phyloP scores from a whole-genome alignment of 2,797 vertebrate species.

The Cuculus canorus region DNA sequence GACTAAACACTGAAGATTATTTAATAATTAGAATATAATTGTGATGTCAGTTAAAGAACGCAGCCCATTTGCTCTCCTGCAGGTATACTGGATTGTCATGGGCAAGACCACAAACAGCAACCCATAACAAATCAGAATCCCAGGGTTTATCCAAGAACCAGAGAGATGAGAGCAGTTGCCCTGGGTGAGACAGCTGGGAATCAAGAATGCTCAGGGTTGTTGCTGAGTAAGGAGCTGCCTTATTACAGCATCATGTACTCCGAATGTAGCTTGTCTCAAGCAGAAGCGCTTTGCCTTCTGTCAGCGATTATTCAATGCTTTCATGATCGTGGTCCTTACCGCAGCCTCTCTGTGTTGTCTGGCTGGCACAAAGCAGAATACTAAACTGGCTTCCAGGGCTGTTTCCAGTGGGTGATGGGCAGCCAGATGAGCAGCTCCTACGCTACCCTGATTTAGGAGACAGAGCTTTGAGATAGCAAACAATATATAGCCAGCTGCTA shows the following conservation, averaged over 20 bases:
- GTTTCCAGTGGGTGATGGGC: not conserved
- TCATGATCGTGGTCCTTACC: accelerated
- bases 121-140: accelerated
- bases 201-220: not conserved
- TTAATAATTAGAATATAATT: not conserved
- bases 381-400: not conserved
- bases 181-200: not conserved
- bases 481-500: not conserved
- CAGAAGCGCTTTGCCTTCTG: not conserved
- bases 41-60: not conserved
- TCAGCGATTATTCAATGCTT: not conserved
- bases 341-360: not conserved
- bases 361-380: not conserved
- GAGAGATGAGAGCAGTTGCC: not conserved
- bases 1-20: not conserved
- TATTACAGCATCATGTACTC: accelerated
- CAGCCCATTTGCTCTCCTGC: not conserved
- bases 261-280: not conserved
- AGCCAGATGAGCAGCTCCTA: not conserved
- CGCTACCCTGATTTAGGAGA: not conserved
- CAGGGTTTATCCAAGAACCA: not conserved
- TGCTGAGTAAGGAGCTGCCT: not conserved
- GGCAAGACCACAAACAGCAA: not conserved
- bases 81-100: not conserved
- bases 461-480: not conserved